phyloP scores from a whole-genome alignment of 2,797 vertebrate species.

The Coranthus polyacanthus region DNA sequence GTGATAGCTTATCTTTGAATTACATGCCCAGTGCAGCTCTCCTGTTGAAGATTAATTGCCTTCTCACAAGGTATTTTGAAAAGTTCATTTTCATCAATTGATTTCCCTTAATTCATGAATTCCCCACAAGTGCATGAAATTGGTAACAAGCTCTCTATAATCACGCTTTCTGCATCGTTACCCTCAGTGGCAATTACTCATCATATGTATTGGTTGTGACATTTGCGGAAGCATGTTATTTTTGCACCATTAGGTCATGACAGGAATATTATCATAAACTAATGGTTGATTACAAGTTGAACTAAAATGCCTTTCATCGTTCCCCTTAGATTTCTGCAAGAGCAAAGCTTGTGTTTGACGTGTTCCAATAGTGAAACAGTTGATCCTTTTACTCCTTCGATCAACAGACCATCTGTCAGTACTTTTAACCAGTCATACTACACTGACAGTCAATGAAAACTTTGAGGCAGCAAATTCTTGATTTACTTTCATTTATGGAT shows the following conservation, averaged over 20 bases:
- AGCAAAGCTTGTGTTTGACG: slow-evolving; percentile 8
- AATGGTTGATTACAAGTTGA: slow-evolving; percentile 61
- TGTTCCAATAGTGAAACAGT: neutral
- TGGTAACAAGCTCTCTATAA: slow-evolving; percentile 73
- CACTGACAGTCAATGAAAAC: too few species aligned
- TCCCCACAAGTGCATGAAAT: slow-evolving; percentile 74
- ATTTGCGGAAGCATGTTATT: slow-evolving; percentile 76
- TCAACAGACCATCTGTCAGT: neutral
- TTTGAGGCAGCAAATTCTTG: too few species aligned
- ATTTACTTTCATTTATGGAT: too few species aligned
- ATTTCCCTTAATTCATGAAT: slow-evolving; percentile 76
- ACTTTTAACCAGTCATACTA: neutral
- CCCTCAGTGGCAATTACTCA: slow-evolving; percentile 70
- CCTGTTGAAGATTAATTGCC: slow-evolving; percentile 79
- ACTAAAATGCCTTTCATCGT: slow-evolving; percentile 31
- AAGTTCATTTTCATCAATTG: slow-evolving; percentile 82
- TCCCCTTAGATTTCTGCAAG: slow-evolving; percentile 15
- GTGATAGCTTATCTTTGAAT: slow-evolving; percentile 82
- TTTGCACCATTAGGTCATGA: slow-evolving; percentile 76
- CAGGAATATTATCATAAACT: slow-evolving; percentile 68
- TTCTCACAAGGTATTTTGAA: slow-evolving; percentile 77
- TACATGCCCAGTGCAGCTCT: slow-evolving; percentile 73
- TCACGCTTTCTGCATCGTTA: slow-evolving; percentile 75
- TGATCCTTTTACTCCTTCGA: slow-evolving; percentile 4
- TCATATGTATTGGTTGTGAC: slow-evolving; percentile 70